A percentile compares a stretch with the other conserved stretches of the same genome.
These are phyloP conservation scores for Clanis bilineata DNA, from an alignment of 2,888 invertebrate genomes.

Conservation along the genomic window DNA sequence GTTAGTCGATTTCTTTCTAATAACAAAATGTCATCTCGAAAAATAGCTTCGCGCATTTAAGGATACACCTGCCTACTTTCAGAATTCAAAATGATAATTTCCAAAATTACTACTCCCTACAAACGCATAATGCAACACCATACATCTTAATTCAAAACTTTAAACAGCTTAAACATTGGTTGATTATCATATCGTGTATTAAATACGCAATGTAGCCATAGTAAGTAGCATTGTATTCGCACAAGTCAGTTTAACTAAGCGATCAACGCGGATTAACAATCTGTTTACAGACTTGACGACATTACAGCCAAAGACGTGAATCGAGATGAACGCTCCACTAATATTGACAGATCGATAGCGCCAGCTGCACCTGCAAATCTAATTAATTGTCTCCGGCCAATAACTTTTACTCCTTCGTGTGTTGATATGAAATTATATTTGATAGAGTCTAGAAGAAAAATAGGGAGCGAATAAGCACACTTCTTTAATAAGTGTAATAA, in stretches of 20 bases:
- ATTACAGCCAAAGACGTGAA: slow-evolving; percentile 32
- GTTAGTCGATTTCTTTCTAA: too few relatives aligned
- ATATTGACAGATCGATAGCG: slow-evolving; percentile 25
- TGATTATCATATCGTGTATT: background rate
- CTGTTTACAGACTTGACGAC: slow-evolving; percentile 44
- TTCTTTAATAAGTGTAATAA: too few relatives aligned
- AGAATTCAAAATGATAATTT: too few relatives aligned
- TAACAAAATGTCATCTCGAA: too few relatives aligned
- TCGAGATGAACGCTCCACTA: slow-evolving; percentile 21
- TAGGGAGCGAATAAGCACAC: too few relatives aligned
- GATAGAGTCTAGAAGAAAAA: too few relatives aligned
- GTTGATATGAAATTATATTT: too few relatives aligned
- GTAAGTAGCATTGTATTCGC: slow-evolving; percentile 12
- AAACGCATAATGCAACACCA: too few relatives aligned
- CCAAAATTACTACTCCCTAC: too few relatives aligned
- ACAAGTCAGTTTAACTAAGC: slow-evolving; percentile 35
- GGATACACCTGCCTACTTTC: too few relatives aligned
- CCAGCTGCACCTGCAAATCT: slow-evolving; percentile 17
- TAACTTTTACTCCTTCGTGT: background rate
- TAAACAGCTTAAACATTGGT: background rate
- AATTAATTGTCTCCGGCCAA: slow-evolving; percentile 28
- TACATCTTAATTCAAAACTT: background rate
- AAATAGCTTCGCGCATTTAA: too few relatives aligned
- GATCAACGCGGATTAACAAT: slow-evolving; percentile 48
- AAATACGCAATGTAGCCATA: background rate